A percentile compares a stretch with the other conserved stretches of the same genome.
phyloP scores from a whole-genome alignment of 1,140 invertebrate species.

The Lepidotrigona ventralis region DNA sequence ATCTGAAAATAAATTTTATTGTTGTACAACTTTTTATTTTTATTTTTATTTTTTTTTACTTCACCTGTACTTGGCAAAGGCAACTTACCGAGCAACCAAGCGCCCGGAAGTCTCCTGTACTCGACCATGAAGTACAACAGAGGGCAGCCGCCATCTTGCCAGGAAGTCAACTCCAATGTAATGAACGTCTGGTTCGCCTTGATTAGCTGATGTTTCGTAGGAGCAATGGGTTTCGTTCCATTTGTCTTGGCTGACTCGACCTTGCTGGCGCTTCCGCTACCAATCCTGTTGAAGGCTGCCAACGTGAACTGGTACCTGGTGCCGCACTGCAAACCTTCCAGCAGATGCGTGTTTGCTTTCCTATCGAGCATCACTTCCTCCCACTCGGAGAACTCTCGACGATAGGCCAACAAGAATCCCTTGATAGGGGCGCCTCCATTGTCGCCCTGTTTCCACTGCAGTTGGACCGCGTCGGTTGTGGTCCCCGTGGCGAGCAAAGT shows the following conservation, averaged over 20 bases:
- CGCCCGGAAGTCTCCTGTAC: slow-evolving; percentile 81
- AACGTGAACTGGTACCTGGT: slow-evolving; percentile 82
- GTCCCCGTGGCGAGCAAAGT: slow-evolving; percentile 78
- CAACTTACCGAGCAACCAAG: slow-evolving; percentile 78
- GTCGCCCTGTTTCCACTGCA: slow-evolving; percentile 81
- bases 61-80: neutral
- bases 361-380: slow-evolving; percentile 79
- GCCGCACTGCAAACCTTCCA: slow-evolving; percentile 82
- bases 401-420: slow-evolving; percentile 81
- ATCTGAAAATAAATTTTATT: no score
- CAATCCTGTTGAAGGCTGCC: slow-evolving; percentile 82
- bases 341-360: slow-evolving; percentile 78
- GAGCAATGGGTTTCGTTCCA: slow-evolving; percentile 81
- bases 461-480: slow-evolving; percentile 77
- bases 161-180: slow-evolving; percentile 82
- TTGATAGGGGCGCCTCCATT: slow-evolving; percentile 80
- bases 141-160: slow-evolving; percentile 85
- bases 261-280: slow-evolving; percentile 80
- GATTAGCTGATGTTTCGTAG: slow-evolving; percentile 79
- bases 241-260: slow-evolving; percentile 81
- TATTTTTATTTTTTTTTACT: no score
- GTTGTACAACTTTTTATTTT: no score
- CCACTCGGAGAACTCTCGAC: slow-evolving; percentile 82
- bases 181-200: slow-evolving; percentile 83
- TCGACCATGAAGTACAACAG: slow-evolving; percentile 84